Evolutionary conservation across 1,140 invertebrate species (phyloP).

Genomic region (Drosophila ambigua): DNA sequence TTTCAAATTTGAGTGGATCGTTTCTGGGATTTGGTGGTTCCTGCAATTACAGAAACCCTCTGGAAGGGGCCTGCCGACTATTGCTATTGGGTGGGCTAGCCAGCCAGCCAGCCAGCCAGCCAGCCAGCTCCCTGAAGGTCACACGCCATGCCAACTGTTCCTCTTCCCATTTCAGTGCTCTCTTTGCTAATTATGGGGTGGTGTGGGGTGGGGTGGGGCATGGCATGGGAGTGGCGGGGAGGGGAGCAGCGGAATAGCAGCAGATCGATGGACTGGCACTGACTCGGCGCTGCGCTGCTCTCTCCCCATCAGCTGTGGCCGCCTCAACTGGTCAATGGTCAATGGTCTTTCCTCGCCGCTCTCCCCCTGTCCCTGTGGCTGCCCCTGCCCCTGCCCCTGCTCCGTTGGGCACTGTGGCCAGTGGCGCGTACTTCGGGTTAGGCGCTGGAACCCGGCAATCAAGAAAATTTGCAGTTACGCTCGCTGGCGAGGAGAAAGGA

Average conservation of each 20-base stretch:
- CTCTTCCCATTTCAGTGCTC: not conserved
- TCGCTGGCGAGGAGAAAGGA: conserved; percentile 15
- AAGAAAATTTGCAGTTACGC: conserved; percentile 74
- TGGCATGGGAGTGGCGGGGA: conserved; percentile 1
- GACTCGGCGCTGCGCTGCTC: not conserved
- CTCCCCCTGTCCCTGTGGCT: conserved; percentile 1
- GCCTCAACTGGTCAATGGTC: conserved; percentile 44
- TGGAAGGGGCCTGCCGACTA: too few relatives aligned
- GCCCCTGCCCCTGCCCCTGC: not conserved
- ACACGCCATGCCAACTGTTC: conserved; percentile 26
- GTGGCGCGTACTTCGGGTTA: conserved; percentile 74
- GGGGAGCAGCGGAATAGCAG: not conserved
- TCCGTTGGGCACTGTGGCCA: conserved; percentile 48
- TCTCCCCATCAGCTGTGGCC: conserved; percentile 32
- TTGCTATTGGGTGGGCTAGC: not conserved
- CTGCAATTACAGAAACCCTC: conserved; percentile 21
- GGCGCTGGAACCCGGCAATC: conserved; percentile 70
- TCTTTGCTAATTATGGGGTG: too few relatives aligned
- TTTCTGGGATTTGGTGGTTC: conserved; percentile 33
- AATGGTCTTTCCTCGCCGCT: not conserved
- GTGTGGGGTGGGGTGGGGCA: too few relatives aligned
- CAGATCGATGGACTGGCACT: conserved; percentile 33
- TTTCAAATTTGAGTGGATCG: conserved; percentile 44
- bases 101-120: not conserved
- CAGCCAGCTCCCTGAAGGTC: conserved; percentile 35